A percentile compares a stretch with the other conserved stretches of the same genome.
These are phyloP conservation scores for Anodontia alba DNA, from an alignment of 2,888 invertebrate species.

Conservation along the genomic window DNA sequence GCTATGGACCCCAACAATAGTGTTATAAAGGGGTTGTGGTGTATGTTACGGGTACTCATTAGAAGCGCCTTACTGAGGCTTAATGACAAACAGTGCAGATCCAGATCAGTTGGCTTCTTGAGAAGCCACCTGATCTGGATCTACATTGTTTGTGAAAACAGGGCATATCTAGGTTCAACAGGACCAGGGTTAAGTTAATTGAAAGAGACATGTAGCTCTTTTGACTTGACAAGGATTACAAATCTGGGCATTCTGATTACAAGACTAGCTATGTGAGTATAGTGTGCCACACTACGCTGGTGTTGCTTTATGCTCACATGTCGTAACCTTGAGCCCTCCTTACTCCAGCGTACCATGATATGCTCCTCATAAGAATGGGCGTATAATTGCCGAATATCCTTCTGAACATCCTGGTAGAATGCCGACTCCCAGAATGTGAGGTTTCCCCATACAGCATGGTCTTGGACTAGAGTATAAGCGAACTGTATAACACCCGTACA, in stretches of 20 bases:
- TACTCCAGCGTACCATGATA: slow-evolving; percentile 67
- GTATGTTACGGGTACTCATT: too few species aligned
- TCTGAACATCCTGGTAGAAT: slow-evolving; percentile 97
- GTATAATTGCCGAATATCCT: slow-evolving; percentile 96
- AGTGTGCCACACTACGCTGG: neutral
- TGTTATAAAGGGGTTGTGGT: too few species aligned
- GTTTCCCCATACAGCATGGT: slow-evolving; percentile 98
- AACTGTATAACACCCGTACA: slow-evolving; percentile 98
- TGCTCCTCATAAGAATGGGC: slow-evolving; percentile 82
- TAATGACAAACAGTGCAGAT: too few species aligned
- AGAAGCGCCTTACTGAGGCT: too few species aligned
- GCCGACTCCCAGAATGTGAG: slow-evolving; percentile 99
- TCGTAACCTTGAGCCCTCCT: slow-evolving; percentile 58
- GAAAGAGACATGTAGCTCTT: too few species aligned
- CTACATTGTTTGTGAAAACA: too few species aligned
- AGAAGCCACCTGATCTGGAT: too few species aligned
- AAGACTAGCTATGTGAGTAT: slow-evolving; percentile 13
- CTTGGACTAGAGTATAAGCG: slow-evolving; percentile 98
- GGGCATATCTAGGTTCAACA: too few species aligned
- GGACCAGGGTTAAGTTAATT: too few species aligned
- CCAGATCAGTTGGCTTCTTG: too few species aligned
- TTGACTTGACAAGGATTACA: neutral
- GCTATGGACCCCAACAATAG: too few species aligned
- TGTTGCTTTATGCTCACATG: slow-evolving; percentile 52
- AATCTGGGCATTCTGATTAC: slow-evolving; percentile 1